Percentiles rank a stretch among this genome's conserved stretches.
Conservation (phyloP, 35 echinoderm and acorn worm species). For the Heliocidaris erythrogramma region DNA sequence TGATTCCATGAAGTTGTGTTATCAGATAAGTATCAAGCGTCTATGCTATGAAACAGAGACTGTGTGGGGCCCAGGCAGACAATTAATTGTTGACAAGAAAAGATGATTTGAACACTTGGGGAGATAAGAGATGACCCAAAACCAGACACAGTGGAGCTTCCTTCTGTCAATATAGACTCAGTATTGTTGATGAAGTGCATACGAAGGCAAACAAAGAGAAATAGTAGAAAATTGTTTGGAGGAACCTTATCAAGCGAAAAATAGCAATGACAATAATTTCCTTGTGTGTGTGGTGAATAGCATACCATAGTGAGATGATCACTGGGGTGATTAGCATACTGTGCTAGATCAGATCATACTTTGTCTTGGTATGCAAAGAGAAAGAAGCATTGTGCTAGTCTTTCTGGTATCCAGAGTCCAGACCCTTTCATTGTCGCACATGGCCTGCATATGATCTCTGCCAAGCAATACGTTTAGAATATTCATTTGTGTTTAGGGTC, state of each 20-base stretch:
- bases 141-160: neutral
- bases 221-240: neutral
- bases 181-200: neutral
- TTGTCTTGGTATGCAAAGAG: neutral
- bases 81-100: conserved; percentile 19
- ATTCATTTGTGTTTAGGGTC: too few relatives aligned
- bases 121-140: neutral
- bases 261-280: neutral
- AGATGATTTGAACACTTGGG: neutral
- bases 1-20: neutral
- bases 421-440: neutral
- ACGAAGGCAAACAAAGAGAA: neutral
- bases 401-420: neutral
- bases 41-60: neutral
- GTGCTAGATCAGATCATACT: neutral
- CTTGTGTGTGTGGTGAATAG: neutral
- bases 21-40: neutral
- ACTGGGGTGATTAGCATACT: neutral
- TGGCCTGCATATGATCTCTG: too few relatives aligned
- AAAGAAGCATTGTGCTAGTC: neutral
- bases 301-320: neutral
- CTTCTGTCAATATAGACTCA: neutral
- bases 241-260: conserved; percentile 2
- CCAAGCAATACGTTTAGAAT: too few relatives aligned
- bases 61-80: neutral